Evolutionary conservation across 2,113 vertebrate genomes (phyloP), one percentile per base, ranked within the genome.

Genomic region (Mus pahari): DNA sequence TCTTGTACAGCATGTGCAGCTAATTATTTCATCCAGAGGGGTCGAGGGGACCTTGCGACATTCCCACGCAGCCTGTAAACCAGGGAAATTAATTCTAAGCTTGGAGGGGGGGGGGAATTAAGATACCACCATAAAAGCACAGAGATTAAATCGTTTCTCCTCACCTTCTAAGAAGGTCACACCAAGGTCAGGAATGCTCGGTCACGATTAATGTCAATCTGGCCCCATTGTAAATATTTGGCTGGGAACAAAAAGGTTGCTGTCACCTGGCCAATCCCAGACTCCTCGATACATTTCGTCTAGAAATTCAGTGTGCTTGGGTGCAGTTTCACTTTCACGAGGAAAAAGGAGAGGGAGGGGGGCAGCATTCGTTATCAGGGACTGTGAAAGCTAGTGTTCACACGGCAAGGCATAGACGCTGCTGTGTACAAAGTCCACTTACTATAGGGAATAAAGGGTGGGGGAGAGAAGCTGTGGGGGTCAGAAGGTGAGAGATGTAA

Each of bases 21-120:
- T 96, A 95, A 91, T 98, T 95, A 98, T n/a, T 91, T 95, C 95
- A 92, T 95, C 95, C 96, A 94, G 86, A 71, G 96, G 88, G 86
- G 91, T 94, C 92, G 55, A 19, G 79, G 7, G 86, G 96, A 97
- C 96, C 78, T 94, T 94, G 96, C 95, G 97, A 26, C 96, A 94
- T 93, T 98, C 97, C 96, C 97, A 94, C 62, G 17, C 16, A 95
- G 92, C 60, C 81, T 91, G 10, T 1, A 55, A 96, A 94, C 71
- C 42, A 86, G 58, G 50, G 14, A 75, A 87, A 89, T 92, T 78
- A 84, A 96, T 89, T 78, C 60, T 62, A 81, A 89, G 55, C 89
- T 73, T 42, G 19, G 66, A 53, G 74, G 60, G 22, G 53, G 36
- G 7, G 82, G 73, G 14, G 92, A 68, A 53, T 39, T 62, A 92